Evolutionary conservation across 37 sponge, comb jelly and placozoan genomes (phyloP), one percentile per base, ranked within the genome.

Genomic region (Lycopodina hypogea): DNA sequence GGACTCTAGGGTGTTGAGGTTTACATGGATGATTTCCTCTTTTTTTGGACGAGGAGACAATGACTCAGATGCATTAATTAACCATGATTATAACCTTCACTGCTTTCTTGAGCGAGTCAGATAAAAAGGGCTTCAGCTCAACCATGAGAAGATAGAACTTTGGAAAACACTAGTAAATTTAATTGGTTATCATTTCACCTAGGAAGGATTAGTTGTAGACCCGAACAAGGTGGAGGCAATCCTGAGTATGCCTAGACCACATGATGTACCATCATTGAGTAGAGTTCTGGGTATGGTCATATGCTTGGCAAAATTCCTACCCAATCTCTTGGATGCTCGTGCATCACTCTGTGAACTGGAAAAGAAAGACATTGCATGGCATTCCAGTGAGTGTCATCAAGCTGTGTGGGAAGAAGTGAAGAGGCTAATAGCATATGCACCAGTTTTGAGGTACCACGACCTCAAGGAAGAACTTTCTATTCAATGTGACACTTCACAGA

Each of bases 291-390:
- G 84, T 0, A 38, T 83, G 32, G 75, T 64, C 2, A 71, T 75
- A n/a, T 89, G 79, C 63, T 69, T 89, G 1, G 35, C 50, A 56
- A 79, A 84, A 38, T 89, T 89, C 40, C 68, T 89, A 9, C 89
- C 89, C 17, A 64, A 79, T 36, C 58, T 84, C 24, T 71, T 80
- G 48, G 69, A 53, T 29, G 48, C 53, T 45, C 29, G 24, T 17
- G 48, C 45, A 32, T 56, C 74, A 29, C 56, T 73, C 28, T 18
- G 74, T 29, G 74, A 73, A 28, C 48, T 73, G 56, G 37, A 65
- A 2, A 42, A 78, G 67, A 60, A 62, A 61, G 77, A 76, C 3
- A 33, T 40, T 40, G 52, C 15, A 42, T 56, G 60, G 71, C n/a
- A 7, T 15, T 57, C 3, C 58, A 39, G 28, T 21, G 28, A 29